Percentiles rank a stretch among this genome's conserved stretches.
Evolutionary conservation across 2,797 vertebrate species (phyloP).

Genomic region (Champsocephalus gunnari): DNA sequence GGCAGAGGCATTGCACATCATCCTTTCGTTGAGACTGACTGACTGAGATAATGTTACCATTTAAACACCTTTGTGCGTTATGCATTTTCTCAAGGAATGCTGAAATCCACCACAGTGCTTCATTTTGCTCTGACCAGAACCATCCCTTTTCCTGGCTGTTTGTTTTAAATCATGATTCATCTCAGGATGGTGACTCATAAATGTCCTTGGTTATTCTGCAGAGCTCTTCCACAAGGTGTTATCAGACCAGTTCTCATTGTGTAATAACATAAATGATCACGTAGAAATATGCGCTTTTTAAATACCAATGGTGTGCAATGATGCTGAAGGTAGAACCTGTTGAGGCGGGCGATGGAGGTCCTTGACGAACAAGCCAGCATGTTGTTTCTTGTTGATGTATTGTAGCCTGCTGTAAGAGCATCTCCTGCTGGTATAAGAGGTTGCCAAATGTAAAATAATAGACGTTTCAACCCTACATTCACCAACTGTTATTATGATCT

Average conservation of each 20-base stretch:
- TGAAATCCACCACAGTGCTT: neutral
- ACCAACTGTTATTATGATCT: neutral
- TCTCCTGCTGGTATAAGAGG: conserved; percentile 8
- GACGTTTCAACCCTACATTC: neutral
- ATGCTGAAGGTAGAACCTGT: conserved; percentile 48
- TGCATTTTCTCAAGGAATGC: conserved; percentile 8
- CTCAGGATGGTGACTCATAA: conserved; percentile 68
- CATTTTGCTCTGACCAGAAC: conserved; percentile 7
- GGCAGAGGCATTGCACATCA: conserved; percentile 15
- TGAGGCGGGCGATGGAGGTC: conserved; percentile 26
- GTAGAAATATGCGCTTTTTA: conserved; percentile 29
- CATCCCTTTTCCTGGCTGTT: neutral
- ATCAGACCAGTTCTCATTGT: conserved; percentile 47
- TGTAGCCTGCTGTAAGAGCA: neutral
- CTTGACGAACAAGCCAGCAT: conserved; percentile 8
- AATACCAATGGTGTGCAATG: conserved; percentile 23
- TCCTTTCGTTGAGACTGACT: conserved; percentile 2
- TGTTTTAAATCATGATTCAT: conserved; percentile 50
- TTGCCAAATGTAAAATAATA: conserved; percentile 11
- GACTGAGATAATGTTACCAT: neutral
- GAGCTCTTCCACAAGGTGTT: conserved; percentile 20
- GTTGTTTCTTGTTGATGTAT: conserved; percentile 37
- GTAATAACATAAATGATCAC: conserved; percentile 29
- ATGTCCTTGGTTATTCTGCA: conserved; percentile 66
- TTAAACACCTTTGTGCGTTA: conserved; percentile 14